These are phyloP conservation scores for Actinopyga echinites DNA, from an alignment of 53 echinoderm and acorn worm species.

Conservation along the genomic window DNA sequence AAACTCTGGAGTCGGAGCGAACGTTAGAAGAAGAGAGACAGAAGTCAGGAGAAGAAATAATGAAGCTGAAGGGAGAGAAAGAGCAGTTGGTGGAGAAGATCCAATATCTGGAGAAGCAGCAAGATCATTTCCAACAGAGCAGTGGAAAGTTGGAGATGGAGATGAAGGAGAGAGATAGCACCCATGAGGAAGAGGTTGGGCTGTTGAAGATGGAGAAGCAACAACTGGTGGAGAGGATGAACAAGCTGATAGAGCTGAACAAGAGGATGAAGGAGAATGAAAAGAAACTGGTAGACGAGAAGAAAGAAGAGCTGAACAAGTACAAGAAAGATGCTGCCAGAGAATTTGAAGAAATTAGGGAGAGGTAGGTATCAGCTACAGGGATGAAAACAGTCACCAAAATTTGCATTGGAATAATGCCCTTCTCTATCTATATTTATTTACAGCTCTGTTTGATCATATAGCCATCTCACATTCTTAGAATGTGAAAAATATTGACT, in stretches of 20 bases:
- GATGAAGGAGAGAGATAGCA: neutral
- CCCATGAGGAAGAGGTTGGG: neutral
- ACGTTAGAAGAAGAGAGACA: neutral
- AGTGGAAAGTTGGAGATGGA: neutral
- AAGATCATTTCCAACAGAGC: constrained; percentile 2
- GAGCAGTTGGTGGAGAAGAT: neutral
- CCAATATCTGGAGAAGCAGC: neutral
- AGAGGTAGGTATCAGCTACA: neutral
- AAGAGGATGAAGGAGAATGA: constrained; percentile 33
- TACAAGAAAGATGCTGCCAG: constrained; percentile 24
- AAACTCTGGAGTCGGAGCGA: neutral
- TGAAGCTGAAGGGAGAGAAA: neutral
- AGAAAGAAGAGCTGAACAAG: constrained; percentile 16
- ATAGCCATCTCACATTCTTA: no score
- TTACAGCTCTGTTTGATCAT: no score
- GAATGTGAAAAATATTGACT: no score
- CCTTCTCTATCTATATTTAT: no score
- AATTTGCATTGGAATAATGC: no score
- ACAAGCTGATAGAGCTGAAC: constrained; percentile 47
- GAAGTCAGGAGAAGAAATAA: constrained; percentile 2
- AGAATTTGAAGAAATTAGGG: constrained; percentile 17
- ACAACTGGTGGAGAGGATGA: constrained; percentile 28
- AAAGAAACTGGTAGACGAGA: constrained; percentile 15
- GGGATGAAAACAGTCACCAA: no score
- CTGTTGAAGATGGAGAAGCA: neutral